phyloP scores from a whole-genome alignment of 2,888 invertebrate genomes.

The Tachina grossa region DNA sequence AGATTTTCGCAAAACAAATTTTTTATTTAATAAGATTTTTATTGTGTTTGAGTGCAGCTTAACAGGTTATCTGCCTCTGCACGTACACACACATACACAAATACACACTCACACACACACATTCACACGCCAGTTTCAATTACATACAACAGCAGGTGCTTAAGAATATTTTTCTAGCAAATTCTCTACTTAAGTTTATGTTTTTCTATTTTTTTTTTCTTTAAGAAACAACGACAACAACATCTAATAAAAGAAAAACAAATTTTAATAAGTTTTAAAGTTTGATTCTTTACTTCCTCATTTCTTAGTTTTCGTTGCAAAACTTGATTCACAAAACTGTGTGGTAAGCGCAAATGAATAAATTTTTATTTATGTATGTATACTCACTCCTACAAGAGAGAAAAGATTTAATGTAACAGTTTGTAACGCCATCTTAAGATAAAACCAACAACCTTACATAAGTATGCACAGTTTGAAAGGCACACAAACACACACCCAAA shows the following conservation, averaged over 20 bases:
- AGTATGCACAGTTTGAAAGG: background rate
- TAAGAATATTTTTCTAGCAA: constrained; percentile 22
- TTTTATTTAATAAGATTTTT: constrained; percentile 23
- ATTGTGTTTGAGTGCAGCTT: background rate
- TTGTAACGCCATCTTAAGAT: constrained; percentile 51
- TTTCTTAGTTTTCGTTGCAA: background rate
- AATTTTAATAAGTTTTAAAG: constrained; percentile 53
- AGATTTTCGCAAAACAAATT: constrained; percentile 39
- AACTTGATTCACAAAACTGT: constrained; percentile 1
- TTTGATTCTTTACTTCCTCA: constrained; percentile 34
- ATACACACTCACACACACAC: background rate
- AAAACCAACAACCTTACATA: constrained; percentile 6
- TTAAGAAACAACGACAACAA: background rate
- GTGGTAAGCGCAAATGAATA: background rate
- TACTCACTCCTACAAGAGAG: background rate
- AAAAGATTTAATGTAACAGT: constrained; percentile 36
- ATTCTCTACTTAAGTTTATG: background rate
- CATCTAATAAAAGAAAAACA: background rate
- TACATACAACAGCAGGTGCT: constrained; percentile 50
- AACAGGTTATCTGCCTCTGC: constrained; percentile 5
- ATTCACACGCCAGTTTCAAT: constrained; percentile 39
- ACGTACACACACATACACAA: constrained; percentile 1
- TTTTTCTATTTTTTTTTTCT: constrained; percentile 19
- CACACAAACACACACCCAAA: background rate
- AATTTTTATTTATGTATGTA: background rate